phyloP scores from a whole-genome alignment of 2,797 vertebrate species.

The Fistularia tabacaria region DNA sequence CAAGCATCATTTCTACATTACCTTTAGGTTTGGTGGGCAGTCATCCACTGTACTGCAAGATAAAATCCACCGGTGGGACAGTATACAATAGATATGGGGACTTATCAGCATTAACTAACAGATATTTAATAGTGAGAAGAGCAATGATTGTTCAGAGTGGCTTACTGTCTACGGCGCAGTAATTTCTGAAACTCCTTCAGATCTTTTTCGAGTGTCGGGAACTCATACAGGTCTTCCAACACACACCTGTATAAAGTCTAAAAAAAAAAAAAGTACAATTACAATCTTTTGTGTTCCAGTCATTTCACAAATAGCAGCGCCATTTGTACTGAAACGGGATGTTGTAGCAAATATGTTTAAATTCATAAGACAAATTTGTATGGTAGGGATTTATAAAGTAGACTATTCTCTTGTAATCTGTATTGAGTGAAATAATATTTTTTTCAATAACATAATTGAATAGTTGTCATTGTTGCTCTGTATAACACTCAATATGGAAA shows the following conservation, averaged over 20 bases:
- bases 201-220: conserved; percentile 91
- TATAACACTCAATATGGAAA: too few relatives aligned
- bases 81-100: not conserved
- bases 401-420: too few relatives aligned
- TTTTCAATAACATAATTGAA: too few relatives aligned
- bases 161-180: conserved; percentile 93
- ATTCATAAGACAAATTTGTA: too few relatives aligned
- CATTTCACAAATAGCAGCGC: conserved; percentile 8
- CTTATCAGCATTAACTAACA: not conserved
- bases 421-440: too few relatives aligned
- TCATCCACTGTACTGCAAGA: conserved; percentile 92
- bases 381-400: too few relatives aligned
- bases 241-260: conserved; percentile 94
- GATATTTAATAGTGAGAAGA: not conserved
- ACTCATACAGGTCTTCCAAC: conserved; percentile 94
- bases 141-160: conserved; percentile 18
- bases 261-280: conserved; percentile 3
- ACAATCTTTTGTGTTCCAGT: too few relatives aligned
- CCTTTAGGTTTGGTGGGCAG: conserved; percentile 93
- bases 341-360: too few relatives aligned
- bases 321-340: not conserved
- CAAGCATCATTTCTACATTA: conserved; percentile 41
- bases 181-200: conserved; percentile 97
- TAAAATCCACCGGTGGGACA: conserved; percentile 32
- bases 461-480: too few relatives aligned